These are phyloP conservation scores for Vimba vimba DNA, from an alignment of 2,113 vertebrate genomes.

Conservation along the genomic window DNA sequence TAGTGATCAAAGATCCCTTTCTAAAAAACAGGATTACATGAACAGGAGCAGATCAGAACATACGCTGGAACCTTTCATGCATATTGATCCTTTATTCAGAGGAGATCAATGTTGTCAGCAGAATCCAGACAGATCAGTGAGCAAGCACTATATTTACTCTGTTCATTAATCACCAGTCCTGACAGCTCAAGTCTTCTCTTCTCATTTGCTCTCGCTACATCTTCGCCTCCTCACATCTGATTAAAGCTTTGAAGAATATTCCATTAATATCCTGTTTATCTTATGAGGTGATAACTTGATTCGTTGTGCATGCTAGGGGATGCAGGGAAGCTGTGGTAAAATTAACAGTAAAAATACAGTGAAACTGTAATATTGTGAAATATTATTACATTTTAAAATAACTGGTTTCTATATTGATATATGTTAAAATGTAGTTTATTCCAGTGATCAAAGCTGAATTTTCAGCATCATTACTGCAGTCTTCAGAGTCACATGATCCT, in stretches of 20 bases:
- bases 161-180: constrained; percentile 29
- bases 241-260: constrained; percentile 12
- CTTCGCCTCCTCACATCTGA: constrained; percentile 14
- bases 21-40: constrained; percentile 3
- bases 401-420: not conserved
- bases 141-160: constrained; percentile 14
- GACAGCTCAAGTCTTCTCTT: constrained; percentile 22
- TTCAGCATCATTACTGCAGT: too few relatives aligned
- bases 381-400: not conserved
- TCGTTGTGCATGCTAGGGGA: not conserved
- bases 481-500: too few relatives aligned
- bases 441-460: too few relatives aligned
- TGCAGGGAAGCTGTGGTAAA: too few relatives aligned
- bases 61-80: constrained; percentile 5
- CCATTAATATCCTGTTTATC: constrained; percentile 3
- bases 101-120: constrained; percentile 30
- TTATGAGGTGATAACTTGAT: not conserved
- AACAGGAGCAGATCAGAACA: constrained; percentile 11
- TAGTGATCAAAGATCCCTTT: not conserved
- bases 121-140: not conserved
- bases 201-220: constrained; percentile 7
- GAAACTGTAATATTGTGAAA: not conserved
- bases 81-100: constrained; percentile 12
- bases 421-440: not conserved
- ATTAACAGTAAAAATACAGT: too few relatives aligned